Evolutionary conservation across 2,113 vertebrate genomes (phyloP).

Genomic region (Macrotus californicus): DNA sequence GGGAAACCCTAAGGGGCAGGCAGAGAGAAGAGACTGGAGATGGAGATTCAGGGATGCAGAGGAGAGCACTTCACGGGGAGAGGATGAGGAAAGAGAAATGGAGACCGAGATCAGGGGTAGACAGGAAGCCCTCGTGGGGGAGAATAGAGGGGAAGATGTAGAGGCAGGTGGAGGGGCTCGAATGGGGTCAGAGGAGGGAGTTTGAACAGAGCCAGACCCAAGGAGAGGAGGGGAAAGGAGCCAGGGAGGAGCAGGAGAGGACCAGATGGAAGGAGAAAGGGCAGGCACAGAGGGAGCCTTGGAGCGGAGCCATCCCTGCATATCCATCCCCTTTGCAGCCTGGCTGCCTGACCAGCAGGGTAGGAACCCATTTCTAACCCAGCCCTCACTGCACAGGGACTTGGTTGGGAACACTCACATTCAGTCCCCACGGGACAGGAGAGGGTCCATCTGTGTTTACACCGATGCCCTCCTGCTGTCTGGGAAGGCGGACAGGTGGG

Average conservation of each 20-base stretch:
- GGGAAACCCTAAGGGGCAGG: not conserved
- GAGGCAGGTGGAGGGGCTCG: not conserved
- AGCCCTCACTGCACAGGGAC: not conserved
- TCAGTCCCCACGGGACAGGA: not conserved
- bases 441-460: slow-evolving; percentile 25
- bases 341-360: not conserved
- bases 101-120: not conserved
- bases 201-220: not conserved
- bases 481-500: not conserved
- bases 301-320: not conserved
- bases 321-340: not conserved
- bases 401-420: not conserved
- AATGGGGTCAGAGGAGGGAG: not conserved
- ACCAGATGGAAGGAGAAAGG: too few species aligned
- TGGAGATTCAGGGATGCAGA: not conserved
- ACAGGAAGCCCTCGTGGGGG: not conserved
- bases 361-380: too few species aligned
- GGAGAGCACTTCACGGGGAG: not conserved
- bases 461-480: not conserved
- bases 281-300: not conserved
- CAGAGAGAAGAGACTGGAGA: not conserved
- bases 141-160: not conserved
- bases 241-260: not conserved
- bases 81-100: not conserved
- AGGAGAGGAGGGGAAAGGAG: not conserved